Conservation (phyloP, 2,888 invertebrate genomes). For the Norana najaformis region DNA sequence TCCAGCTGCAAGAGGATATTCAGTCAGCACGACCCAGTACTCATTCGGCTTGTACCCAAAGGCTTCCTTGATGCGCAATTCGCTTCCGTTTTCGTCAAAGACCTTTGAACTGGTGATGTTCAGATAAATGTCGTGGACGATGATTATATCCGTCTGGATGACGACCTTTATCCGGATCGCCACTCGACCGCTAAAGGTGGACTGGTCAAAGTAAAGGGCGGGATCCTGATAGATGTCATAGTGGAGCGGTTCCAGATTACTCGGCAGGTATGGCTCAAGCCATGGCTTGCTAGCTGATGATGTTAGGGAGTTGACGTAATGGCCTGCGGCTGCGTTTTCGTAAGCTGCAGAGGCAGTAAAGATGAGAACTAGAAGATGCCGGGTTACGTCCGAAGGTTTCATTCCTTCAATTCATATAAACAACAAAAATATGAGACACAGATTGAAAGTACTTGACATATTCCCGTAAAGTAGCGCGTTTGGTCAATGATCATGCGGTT, state of each 20-base stretch:
- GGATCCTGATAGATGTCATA: constrained; percentile 75
- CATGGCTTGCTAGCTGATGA: constrained; percentile 40
- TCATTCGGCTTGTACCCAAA: constrained; percentile 62
- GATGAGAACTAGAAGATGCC: no score
- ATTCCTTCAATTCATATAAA: no score
- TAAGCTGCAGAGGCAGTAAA: no score
- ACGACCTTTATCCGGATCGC: constrained; percentile 56
- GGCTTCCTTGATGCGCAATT: constrained; percentile 37
- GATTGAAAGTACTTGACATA: no score
- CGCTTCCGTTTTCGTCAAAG: constrained; percentile 33
- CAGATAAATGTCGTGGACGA: constrained; percentile 71
- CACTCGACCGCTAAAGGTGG: constrained; percentile 67
- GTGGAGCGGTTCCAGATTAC: constrained; percentile 68
- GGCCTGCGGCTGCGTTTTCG: no score
- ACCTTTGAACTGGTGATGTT: constrained; percentile 64
- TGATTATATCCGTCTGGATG: constrained; percentile 56
- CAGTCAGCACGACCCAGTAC: constrained; percentile 63
- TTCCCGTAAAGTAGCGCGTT: no score
- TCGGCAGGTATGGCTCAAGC: constrained; percentile 66
- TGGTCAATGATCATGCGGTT: no score
- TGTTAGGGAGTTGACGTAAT: no score
- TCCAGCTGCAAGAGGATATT: constrained; percentile 47
- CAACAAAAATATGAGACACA: no score
- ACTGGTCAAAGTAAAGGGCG: constrained; percentile 66
- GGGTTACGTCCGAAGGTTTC: no score